These are phyloP conservation scores for Eumerus sabulonum DNA, from an alignment of 2,888 invertebrate genomes.

Conservation along the genomic window DNA sequence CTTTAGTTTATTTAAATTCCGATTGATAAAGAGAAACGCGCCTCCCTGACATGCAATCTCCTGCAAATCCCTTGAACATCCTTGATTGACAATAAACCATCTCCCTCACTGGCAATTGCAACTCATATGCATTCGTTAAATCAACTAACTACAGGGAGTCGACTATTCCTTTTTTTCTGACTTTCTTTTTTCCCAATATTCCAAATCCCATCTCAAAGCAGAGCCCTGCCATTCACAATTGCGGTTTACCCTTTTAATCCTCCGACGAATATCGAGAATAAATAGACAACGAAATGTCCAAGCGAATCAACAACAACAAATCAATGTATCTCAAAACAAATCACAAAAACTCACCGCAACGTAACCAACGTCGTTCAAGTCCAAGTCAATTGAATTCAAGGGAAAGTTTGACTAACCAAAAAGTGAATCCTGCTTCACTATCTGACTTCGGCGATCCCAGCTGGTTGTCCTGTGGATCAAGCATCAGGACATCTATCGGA, in stretches of 20 bases:
- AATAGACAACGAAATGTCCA: slow-evolving; percentile 28
- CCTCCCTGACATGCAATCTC: too few relatives aligned
- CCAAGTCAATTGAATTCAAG: background rate
- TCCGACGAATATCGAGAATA: slow-evolving; percentile 34
- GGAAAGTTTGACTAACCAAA: slow-evolving; percentile 11
- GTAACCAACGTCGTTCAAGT: slow-evolving; percentile 4
- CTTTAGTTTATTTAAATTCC: too few relatives aligned
- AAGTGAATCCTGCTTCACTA: slow-evolving; percentile 56
- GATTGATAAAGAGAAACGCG: too few relatives aligned
- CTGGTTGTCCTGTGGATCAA: slow-evolving; percentile 46
- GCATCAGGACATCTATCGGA: slow-evolving; percentile 50
- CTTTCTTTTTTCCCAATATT: background rate
- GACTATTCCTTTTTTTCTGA: too few relatives aligned
- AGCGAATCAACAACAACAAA: slow-evolving; percentile 56
- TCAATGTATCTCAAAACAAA: slow-evolving; percentile 65
- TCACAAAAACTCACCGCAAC: slow-evolving; percentile 58
- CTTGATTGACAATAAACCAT: too few relatives aligned
- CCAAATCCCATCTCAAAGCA: slow-evolving; percentile 1
- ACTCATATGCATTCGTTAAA: too few relatives aligned
- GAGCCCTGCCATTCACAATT: slow-evolving; percentile 38
- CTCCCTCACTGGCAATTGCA: too few relatives aligned
- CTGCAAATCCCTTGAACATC: too few relatives aligned
- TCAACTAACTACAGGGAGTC: too few relatives aligned
- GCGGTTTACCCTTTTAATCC: slow-evolving; percentile 22
- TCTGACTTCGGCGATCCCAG: slow-evolving; percentile 58